Percentiles rank a stretch among this genome's conserved stretches.
These are phyloP conservation scores for Dasypolia templi DNA, from an alignment of 2,888 invertebrate genomes.

Conservation along the genomic window DNA sequence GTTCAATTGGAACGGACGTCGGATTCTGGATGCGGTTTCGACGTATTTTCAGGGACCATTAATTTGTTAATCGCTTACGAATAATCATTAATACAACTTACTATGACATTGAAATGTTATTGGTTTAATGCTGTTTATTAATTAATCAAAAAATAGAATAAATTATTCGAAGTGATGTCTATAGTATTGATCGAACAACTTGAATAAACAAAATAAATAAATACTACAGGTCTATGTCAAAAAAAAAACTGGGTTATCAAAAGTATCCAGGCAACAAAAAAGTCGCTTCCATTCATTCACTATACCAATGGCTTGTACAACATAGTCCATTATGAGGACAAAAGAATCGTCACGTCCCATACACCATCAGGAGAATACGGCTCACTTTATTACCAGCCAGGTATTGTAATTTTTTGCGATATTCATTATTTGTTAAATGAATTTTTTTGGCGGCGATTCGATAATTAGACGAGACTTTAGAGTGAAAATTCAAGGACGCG, in stretches of 20 bases:
- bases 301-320: slow-evolving; percentile 26
- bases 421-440: slow-evolving; percentile 14
- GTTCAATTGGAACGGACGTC: slow-evolving; percentile 28
- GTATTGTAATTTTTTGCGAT: slow-evolving; percentile 43
- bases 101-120: not conserved
- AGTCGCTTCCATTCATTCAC: slow-evolving; percentile 20
- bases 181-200: slow-evolving; percentile 16
- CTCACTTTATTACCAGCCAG: slow-evolving; percentile 60
- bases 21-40: slow-evolving; percentile 35
- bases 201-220: slow-evolving; percentile 18
- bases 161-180: slow-evolving; percentile 18
- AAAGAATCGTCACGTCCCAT: slow-evolving; percentile 74
- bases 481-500: no score
- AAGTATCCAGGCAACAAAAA: slow-evolving; percentile 12
- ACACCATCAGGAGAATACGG: slow-evolving; percentile 73
- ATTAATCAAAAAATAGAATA: slow-evolving; percentile 3
- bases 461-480: no score
- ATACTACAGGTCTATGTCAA: not conserved
- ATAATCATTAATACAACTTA: not conserved
- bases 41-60: not conserved
- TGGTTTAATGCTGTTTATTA: no score
- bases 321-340: slow-evolving; percentile 19
- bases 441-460: no score
- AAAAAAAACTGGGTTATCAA: not conserved
- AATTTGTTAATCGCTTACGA: not conserved